Percentiles rank a stretch among this genome's conserved stretches.
phyloP scores from a whole-genome alignment of 2,888 invertebrate genomes.

The Chalcosyrphus nemorum region DNA sequence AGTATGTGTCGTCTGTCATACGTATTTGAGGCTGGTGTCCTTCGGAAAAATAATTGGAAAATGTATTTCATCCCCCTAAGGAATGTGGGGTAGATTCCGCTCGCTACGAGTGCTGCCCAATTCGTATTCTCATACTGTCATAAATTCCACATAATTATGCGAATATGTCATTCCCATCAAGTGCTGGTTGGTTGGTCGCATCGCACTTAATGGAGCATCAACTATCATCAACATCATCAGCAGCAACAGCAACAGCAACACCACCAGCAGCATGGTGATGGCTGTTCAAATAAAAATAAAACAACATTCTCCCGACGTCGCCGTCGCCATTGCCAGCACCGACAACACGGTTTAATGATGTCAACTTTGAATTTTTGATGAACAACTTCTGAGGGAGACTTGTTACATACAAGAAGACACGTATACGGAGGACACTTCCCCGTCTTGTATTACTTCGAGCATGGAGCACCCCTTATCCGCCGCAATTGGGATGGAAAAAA shows the following conservation, averaged over 20 bases:
- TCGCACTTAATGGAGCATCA: slow-evolving; percentile 73
- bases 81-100: slow-evolving; percentile 18
- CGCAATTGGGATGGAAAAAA: background rate
- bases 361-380: slow-evolving; percentile 72
- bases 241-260: slow-evolving; percentile 26
- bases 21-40: slow-evolving; percentile 36
- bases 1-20: background rate
- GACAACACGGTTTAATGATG: slow-evolving; percentile 58
- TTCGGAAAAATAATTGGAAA: slow-evolving; percentile 71
- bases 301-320: slow-evolving; percentile 20
- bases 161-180: slow-evolving; percentile 71
- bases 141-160: slow-evolving; percentile 69
- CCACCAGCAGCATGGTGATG: slow-evolving; percentile 14
- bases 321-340: background rate
- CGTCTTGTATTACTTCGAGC: slow-evolving; percentile 23
- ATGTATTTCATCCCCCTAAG: slow-evolving; percentile 53
- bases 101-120: slow-evolving; percentile 55
- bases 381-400: slow-evolving; percentile 59
- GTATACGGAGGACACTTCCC: slow-evolving; percentile 14
- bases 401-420: slow-evolving; percentile 38
- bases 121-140: slow-evolving; percentile 58
- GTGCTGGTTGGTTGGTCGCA: slow-evolving; percentile 70
- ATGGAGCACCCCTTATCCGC: background rate
- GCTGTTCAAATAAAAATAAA: slow-evolving; percentile 53
- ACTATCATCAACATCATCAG: slow-evolving; percentile 68